Evolutionary conservation across 2,888 invertebrate genomes (phyloP), one percentile per base, ranked within the genome.

Genomic region (Strigamia maritima): DNA sequence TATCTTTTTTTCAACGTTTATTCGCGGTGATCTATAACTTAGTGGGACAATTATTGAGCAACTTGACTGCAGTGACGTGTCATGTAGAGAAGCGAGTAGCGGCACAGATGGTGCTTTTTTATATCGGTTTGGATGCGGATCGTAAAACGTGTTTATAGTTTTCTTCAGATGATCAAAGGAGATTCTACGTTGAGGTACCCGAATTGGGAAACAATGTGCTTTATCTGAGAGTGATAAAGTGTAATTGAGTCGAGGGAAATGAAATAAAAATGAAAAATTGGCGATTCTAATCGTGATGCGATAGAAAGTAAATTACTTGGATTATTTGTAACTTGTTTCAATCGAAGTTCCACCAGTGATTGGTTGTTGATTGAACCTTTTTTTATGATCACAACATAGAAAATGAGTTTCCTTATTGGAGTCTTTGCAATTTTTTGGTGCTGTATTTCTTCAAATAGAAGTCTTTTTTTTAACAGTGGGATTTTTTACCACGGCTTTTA

Each of bases 61-160:
- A 49, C 16, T 49, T 49, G 49, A 49, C 49, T 49, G 49, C 49
- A 49, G 2, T 49, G 49, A 49, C 49, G 49, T 49, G 49, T 49
- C 49, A n/a, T 49, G 49, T n/a, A 49, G 49, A 6, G 31, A 31
- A 31, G 49, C 49, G 14, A 49, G 49, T 3, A 49, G 49, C 14
- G 49, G 14, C 14, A n/a, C 16, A 49, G 49, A n/a, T n/a, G 49
- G 49, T 49, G 2, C 49, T 49, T 49, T 49, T 49, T 49, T 31
- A 49, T 49, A n/a, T 49, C 14, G 49, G 49, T 49, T 49, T 31
- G 49, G 49, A 49, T 49, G 49, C 49, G 4, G 49, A 49, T 49
- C 49, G 49, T 49, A 49, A 49, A 49, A 49, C 49, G 49, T 49
- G 49, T 49, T 49, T 49, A 49, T 49, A 49, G 49, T 49, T 49